Evolutionary conservation across 2,888 invertebrate genomes (phyloP).

Genomic region (Netelia fuscicornis): DNA sequence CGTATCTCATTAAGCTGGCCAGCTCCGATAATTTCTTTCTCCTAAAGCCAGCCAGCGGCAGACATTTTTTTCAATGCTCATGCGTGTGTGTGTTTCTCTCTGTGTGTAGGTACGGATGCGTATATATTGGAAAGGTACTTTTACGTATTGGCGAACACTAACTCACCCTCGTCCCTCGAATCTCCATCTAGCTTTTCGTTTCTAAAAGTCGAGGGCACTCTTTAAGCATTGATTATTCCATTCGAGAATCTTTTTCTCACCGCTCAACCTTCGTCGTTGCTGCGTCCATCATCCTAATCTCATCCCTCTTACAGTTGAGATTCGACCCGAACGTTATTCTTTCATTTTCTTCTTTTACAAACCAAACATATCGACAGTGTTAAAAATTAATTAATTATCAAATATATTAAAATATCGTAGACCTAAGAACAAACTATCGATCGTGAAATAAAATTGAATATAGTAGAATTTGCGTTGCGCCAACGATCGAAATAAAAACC

Average conservation of each 20-base stretch:
- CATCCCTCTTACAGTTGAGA: too few relatives aligned
- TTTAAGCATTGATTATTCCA: constrained; percentile 47
- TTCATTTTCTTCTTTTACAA: too few relatives aligned
- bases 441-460: too few relatives aligned
- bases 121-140: constrained; percentile 35
- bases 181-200: constrained; percentile 42
- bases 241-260: constrained; percentile 7
- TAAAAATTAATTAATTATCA: too few relatives aligned
- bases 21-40: constrained; percentile 69
- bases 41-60: constrained; percentile 59
- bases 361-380: too few relatives aligned
- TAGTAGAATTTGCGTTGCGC: too few relatives aligned
- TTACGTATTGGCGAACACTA: constrained; percentile 42
- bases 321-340: too few relatives aligned
- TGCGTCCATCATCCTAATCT: not conserved
- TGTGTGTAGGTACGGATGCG: not conserved
- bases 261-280: not conserved
- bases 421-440: too few relatives aligned
- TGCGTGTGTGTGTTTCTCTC: constrained; percentile 2
- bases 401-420: too few relatives aligned
- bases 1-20: constrained; percentile 79
- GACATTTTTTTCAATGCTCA: constrained; percentile 59
- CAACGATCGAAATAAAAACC: too few relatives aligned
- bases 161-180: constrained; percentile 15
- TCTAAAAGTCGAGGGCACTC: constrained; percentile 27